Evolutionary conservation across 2,888 invertebrate genomes (phyloP).

Genomic region (Lysandra bellargus): DNA sequence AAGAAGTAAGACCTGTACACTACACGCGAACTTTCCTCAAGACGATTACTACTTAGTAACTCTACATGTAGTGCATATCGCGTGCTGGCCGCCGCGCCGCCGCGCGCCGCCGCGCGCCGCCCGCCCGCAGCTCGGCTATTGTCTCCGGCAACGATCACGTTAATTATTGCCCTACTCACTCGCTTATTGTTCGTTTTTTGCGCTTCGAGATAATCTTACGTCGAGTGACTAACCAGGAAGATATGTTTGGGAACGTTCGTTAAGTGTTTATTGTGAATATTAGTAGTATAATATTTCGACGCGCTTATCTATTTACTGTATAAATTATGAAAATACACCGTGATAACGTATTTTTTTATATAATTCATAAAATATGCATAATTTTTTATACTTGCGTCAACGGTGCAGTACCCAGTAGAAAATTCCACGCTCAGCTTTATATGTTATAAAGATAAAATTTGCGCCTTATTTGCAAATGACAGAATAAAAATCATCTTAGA

Average conservation of each 20-base stretch:
- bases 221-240: slow-evolving; percentile 8
- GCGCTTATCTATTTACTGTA: not conserved
- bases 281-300: not conserved
- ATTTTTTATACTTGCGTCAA: not conserved
- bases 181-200: not conserved
- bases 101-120: not conserved
- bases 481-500: too few species aligned
- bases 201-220: not conserved
- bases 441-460: too few species aligned
- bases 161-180: not conserved
- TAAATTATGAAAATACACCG: not conserved
- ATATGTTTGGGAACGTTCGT: slow-evolving; percentile 6
- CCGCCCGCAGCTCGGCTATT: not conserved
- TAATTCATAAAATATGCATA: not conserved
- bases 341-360: not conserved
- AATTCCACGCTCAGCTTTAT: not conserved
- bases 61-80: not conserved
- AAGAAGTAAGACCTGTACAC: too few species aligned
- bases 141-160: not conserved
- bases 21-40: too few species aligned
- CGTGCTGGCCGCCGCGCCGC: not conserved
- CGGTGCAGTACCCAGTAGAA: not conserved
- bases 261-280: slow-evolving; percentile 15
- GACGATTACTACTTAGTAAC: not conserved
- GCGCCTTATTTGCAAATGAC: too few species aligned